These are phyloP conservation scores for Elgaria multicarinata DNA, from an alignment of 2,113 vertebrate genomes.

Conservation along the genomic window DNA sequence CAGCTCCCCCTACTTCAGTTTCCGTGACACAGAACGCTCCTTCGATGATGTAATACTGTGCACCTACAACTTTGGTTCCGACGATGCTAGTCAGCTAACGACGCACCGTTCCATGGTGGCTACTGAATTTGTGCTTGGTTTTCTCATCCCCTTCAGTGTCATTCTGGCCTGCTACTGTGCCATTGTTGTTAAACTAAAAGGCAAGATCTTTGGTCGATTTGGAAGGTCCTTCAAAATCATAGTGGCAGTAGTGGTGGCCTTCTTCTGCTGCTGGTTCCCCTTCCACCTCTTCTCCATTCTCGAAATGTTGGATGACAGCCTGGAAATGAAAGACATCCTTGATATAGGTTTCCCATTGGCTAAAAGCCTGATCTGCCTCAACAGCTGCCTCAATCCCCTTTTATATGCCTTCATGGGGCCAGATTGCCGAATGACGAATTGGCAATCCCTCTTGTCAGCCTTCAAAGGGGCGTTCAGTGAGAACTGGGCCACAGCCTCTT, in stretches of 20 bases:
- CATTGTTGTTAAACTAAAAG: neutral
- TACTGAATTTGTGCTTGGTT: slow-evolving; percentile 18
- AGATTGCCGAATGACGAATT: slow-evolving; percentile 62
- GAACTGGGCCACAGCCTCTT: slow-evolving; percentile 7
- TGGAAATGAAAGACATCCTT: neutral
- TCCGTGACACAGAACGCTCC: slow-evolving; percentile 63
- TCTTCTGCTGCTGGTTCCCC: slow-evolving; percentile 49
- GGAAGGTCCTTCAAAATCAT: slow-evolving; percentile 25
- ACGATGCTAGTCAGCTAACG: neutral
- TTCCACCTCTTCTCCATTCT: slow-evolving; percentile 32
- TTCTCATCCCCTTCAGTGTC: slow-evolving; percentile 17
- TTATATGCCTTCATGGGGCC: slow-evolving; percentile 80
- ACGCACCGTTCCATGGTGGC: slow-evolving; percentile 6
- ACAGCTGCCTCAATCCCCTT: slow-evolving; percentile 85
- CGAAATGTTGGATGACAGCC: slow-evolving; percentile 60
- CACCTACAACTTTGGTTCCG: neutral
- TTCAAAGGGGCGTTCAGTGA: slow-evolving; percentile 63
- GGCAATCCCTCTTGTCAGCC: slow-evolving; percentile 61
- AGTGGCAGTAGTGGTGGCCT: neutral
- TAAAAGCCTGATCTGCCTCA: slow-evolving; percentile 82
- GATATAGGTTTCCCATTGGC: slow-evolving; percentile 75
- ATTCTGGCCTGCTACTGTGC: slow-evolving; percentile 17
- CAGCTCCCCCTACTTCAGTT: slow-evolving; percentile 75
- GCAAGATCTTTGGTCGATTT: neutral
- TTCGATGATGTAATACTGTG: neutral